Evolutionary conservation across 2,888 invertebrate species (phyloP).

Genomic region (Epiblema foenella): DNA sequence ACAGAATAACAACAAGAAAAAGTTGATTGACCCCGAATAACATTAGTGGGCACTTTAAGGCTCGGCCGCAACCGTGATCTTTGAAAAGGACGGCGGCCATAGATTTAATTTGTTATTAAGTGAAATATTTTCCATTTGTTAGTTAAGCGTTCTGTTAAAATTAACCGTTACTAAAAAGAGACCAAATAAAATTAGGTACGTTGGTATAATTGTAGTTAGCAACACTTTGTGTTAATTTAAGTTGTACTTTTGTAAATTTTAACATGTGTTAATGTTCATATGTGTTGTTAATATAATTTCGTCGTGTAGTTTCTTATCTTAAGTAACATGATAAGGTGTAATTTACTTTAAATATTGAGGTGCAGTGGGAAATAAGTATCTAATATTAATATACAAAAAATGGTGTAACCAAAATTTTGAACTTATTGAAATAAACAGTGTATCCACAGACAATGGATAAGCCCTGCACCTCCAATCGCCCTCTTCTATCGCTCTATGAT

Average conservation of each 20-base stretch:
- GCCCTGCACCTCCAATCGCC: slow-evolving; percentile 23
- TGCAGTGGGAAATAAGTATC: slow-evolving; percentile 17
- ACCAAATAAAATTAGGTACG: slow-evolving; percentile 83
- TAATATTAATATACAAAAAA: background rate
- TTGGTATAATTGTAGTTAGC: slow-evolving; percentile 71
- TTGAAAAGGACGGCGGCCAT: slow-evolving; percentile 44
- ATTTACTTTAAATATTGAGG: slow-evolving; percentile 17
- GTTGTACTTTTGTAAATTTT: slow-evolving; percentile 80
- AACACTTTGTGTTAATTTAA: slow-evolving; percentile 69
- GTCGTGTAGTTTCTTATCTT: slow-evolving; percentile 48
- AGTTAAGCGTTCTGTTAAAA: slow-evolving; percentile 64
- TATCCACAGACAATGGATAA: background rate
- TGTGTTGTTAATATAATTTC: slow-evolving; percentile 64
- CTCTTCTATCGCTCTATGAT: slow-evolving; percentile 54
- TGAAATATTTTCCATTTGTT: slow-evolving; percentile 52
- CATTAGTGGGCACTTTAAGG: background rate
- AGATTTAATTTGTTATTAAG: slow-evolving; percentile 46
- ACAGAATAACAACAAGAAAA: no score
- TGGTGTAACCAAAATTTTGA: slow-evolving; percentile 12
- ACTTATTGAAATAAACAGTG: background rate
- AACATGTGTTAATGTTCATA: slow-evolving; percentile 70
- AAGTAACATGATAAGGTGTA: slow-evolving; percentile 25
- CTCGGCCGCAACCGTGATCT: background rate
- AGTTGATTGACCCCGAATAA: no score
- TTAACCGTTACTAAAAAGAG: slow-evolving; percentile 82